Percentiles rank a stretch among this genome's conserved stretches.
phyloP scores from a whole-genome alignment of 2,797 vertebrate species.

The Notolabrus celidotus region DNA sequence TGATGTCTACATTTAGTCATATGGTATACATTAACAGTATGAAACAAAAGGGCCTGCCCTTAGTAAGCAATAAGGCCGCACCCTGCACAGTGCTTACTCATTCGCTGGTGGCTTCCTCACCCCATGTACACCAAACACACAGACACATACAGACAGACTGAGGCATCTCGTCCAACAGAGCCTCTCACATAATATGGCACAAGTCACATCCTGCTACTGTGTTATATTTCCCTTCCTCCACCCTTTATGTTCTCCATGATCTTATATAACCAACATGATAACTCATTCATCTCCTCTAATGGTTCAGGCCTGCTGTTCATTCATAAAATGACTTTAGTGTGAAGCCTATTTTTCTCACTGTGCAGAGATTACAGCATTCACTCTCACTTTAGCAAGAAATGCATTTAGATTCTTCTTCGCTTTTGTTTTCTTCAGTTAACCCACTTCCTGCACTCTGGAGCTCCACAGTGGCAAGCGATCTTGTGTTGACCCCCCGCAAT shows the following conservation, averaged over 20 bases:
- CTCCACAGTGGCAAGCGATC: constrained; percentile 96
- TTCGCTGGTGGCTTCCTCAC: constrained; percentile 98
- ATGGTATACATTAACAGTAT: constrained; percentile 84
- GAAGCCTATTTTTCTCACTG: constrained; percentile 76
- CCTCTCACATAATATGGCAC: constrained; percentile 82
- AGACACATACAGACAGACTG: constrained; percentile 71
- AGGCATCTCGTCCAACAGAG: constrained; percentile 71
- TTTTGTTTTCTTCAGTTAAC: constrained; percentile 88
- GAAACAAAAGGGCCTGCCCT: constrained; percentile 97
- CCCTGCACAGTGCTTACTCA: constrained; percentile 96
- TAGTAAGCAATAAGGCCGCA: constrained; percentile 95
- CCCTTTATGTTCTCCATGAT: constrained; percentile 25
- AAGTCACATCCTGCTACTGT: constrained; percentile 82
- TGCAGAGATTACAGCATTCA: constrained; percentile 82
- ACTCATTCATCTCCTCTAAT: constrained; percentile 49
- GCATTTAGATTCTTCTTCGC: constrained; percentile 73
- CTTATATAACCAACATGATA: constrained; percentile 33
- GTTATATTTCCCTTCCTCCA: constrained; percentile 70
- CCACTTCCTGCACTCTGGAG: constrained; percentile 98
- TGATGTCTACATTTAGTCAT: constrained; percentile 97
- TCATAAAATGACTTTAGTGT: constrained; percentile 63
- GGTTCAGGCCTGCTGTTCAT: constrained; percentile 68
- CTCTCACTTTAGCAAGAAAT: constrained; percentile 83
- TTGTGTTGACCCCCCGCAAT: constrained; percentile 93
- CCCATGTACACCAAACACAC: constrained; percentile 75